A percentile compares a stretch with the other conserved stretches of the same genome.
Conservation (phyloP, 2,113 vertebrate species). For the Glaucidium brasilianum region DNA sequence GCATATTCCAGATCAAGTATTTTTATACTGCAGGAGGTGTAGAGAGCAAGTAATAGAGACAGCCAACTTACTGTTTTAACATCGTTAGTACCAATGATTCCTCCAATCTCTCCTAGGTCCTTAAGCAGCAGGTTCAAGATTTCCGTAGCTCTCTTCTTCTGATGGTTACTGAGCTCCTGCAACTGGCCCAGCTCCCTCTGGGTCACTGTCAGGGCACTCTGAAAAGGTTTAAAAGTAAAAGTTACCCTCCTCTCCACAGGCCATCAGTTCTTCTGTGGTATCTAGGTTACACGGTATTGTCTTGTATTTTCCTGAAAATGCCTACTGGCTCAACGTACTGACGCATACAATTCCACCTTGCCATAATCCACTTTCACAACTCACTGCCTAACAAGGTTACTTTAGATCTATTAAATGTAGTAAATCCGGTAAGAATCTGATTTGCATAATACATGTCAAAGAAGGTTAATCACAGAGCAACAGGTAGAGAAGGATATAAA, state of each 20-base stretch:
- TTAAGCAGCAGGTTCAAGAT: constrained; percentile 87
- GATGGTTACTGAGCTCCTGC: constrained; percentile 88
- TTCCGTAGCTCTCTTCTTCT: constrained; percentile 87
- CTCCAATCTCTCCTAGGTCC: constrained; percentile 88
- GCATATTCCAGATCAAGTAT: neutral
- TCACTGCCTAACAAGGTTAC: neutral
- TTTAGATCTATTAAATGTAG: neutral
- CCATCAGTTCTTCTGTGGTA: neutral
- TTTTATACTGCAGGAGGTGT: neutral
- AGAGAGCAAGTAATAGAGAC: neutral
- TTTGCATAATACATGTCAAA: constrained; percentile 13
- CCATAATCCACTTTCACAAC: constrained; percentile 11
- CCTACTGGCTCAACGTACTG: neutral
- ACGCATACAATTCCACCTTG: neutral
- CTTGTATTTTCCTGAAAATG: neutral
- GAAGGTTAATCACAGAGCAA: constrained; percentile 23
- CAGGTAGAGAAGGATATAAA: neutral
- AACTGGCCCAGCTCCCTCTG: constrained; percentile 86
- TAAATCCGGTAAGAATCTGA: neutral
- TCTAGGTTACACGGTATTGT: neutral
- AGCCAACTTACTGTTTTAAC: constrained; percentile 79
- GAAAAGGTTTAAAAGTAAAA: constrained; percentile 27
- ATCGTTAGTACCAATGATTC: constrained; percentile 85
- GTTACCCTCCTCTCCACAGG: neutral
- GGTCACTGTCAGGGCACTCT: constrained; percentile 78